Evolutionary conservation across 2,113 vertebrate genomes (phyloP).

Genomic region (Cebidichthys violaceus): DNA sequence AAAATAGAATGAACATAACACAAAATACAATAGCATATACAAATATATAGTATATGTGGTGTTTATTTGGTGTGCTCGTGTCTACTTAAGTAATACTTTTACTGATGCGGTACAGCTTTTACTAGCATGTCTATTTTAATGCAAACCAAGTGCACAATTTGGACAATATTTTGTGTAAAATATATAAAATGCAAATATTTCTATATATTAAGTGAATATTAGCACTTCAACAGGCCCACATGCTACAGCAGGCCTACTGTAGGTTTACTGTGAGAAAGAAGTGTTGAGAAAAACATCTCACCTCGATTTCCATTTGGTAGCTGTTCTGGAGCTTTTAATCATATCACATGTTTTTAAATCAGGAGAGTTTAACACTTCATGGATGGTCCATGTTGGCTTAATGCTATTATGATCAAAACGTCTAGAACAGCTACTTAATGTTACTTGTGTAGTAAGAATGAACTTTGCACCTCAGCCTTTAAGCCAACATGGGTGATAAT

Average conservation of each 20-base stretch:
- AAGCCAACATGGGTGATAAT: not conserved
- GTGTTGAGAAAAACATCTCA: not conserved
- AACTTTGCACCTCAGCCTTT: not conserved
- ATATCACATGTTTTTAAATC: not conserved
- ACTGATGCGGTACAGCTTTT: not conserved
- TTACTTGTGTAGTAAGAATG: not conserved
- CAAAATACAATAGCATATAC: not conserved
- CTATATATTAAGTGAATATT: not conserved
- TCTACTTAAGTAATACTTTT: not conserved
- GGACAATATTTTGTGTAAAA: not conserved
- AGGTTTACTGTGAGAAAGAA: not conserved
- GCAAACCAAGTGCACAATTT: not conserved
- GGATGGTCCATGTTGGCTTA: not conserved
- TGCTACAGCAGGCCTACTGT: not conserved
- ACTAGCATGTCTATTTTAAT: not conserved
- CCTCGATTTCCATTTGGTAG: not conserved
- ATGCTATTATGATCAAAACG: no score
- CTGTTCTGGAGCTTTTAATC: not conserved
- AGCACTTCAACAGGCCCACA: not conserved
- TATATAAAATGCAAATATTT: not conserved
- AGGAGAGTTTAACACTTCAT: not conserved
- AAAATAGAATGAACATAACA: not conserved
- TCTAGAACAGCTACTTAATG: not conserved
- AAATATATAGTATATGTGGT: not conserved
- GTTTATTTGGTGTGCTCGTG: not conserved